A percentile compares a stretch with the other conserved stretches of the same genome.
Conservation (phyloP, 2,797 vertebrate species). For the Lacerta viridis region DNA sequence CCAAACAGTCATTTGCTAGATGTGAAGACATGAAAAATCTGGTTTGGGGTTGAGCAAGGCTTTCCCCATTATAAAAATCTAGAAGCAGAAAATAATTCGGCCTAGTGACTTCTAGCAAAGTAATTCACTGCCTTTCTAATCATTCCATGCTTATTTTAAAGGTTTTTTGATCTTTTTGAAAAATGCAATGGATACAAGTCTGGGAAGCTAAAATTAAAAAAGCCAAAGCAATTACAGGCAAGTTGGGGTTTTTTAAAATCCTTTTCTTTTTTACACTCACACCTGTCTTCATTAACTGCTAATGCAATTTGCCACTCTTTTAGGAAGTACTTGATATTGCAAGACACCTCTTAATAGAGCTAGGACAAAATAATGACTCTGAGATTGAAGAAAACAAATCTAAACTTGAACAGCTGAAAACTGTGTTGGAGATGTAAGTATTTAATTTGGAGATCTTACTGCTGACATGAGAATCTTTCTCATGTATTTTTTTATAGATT, state of each 20-base stretch:
- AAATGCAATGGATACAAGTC: conserved; percentile 91
- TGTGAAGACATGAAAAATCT: not conserved
- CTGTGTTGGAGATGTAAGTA: conserved; percentile 91
- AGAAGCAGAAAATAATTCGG: not conserved
- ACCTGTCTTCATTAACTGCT: conserved; percentile 19
- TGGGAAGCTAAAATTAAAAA: conserved; percentile 91
- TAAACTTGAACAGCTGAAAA: conserved; percentile 92
- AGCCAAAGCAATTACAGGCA: conserved; percentile 91
- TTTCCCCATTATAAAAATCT: not conserved
- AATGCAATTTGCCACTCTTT: conserved; percentile 42
- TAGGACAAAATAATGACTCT: conserved; percentile 90
- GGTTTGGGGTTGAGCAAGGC: not conserved
- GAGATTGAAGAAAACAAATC: conserved; percentile 94
- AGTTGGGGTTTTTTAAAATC: conserved; percentile 58
- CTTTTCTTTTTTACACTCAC: conserved; percentile 31
- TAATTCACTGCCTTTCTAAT: not conserved
- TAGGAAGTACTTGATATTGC: conserved; percentile 92
- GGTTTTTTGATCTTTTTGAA: conserved; percentile 94
- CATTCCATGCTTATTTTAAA: conserved; percentile 70
- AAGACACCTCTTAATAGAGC: conserved; percentile 87
- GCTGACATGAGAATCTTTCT: not conserved
- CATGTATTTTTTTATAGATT: not conserved
- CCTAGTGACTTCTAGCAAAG: too few species aligned
- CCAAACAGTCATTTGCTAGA: not conserved
- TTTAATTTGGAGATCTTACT: conserved; percentile 39